phyloP scores from a whole-genome alignment of 2,797 vertebrate species.

The Catostomus latipinnis region DNA sequence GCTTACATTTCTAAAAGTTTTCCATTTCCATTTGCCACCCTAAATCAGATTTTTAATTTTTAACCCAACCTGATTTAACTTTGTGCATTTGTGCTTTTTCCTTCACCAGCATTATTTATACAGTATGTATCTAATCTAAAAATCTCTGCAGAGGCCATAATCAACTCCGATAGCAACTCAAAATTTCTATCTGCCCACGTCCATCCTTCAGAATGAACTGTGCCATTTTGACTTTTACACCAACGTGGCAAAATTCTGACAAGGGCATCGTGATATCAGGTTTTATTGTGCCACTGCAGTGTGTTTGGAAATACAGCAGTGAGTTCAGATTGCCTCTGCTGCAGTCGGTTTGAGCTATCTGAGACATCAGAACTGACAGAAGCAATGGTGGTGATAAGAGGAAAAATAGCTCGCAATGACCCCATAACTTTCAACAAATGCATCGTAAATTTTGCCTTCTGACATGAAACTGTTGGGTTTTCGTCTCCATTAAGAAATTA shows the following conservation, averaged over 20 bases:
- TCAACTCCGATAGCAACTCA: too few species aligned
- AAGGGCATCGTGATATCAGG: slow-evolving; percentile 14
- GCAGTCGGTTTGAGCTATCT: background rate
- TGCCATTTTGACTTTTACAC: slow-evolving; percentile 8
- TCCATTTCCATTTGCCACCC: too few species aligned
- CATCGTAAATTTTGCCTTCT: slow-evolving; percentile 27
- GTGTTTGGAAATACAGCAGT: slow-evolving; percentile 22
- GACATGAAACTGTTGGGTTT: slow-evolving; percentile 12
- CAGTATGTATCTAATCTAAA: too few species aligned
- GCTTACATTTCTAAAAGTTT: too few species aligned
- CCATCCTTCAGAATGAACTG: background rate
- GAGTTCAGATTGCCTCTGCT: background rate
- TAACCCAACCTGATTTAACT: too few species aligned
- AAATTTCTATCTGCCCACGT: background rate
- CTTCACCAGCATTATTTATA: too few species aligned
- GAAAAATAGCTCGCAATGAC: slow-evolving; percentile 28
- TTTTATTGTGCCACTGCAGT: slow-evolving; percentile 10
- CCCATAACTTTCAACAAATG: background rate
- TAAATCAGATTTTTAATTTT: too few species aligned
- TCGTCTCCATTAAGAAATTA: slow-evolving; percentile 16
- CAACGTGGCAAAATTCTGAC: slow-evolving; percentile 19
- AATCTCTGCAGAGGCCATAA: too few species aligned
- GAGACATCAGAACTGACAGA: background rate
- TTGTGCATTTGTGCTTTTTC: too few species aligned
- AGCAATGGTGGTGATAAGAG: background rate